Evolutionary conservation across 2,888 invertebrate genomes (phyloP).

Genomic region (Antitype chi): DNA sequence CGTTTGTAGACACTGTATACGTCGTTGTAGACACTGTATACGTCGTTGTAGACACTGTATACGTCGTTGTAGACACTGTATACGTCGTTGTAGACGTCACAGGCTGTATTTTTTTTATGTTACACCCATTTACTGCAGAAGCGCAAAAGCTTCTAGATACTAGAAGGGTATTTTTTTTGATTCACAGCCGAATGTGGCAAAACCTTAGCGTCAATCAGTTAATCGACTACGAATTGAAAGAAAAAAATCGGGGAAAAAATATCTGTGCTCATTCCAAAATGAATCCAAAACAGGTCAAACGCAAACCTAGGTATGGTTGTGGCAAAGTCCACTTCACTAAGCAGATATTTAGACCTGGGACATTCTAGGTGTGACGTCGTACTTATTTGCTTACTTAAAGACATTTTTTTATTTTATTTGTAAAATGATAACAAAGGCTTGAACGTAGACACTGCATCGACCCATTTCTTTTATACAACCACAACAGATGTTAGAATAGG

Average conservation of each 20-base stretch:
- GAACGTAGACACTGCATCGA: background rate
- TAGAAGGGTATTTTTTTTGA: background rate
- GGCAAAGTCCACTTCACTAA: background rate
- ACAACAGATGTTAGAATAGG: background rate
- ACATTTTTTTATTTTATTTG: background rate
- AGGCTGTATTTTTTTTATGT: background rate
- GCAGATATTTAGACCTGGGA: background rate
- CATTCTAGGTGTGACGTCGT: background rate
- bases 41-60: background rate
- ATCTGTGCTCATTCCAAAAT: too few relatives aligned
- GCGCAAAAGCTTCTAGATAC: background rate
- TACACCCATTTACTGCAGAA: too few relatives aligned
- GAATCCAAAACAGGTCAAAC: too few relatives aligned
- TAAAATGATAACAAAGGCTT: constrained; percentile 4
- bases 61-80: background rate
- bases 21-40: background rate
- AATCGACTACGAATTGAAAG: too few relatives aligned
- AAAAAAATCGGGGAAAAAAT: too few relatives aligned
- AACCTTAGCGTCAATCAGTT: too few relatives aligned
- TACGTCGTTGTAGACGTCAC: background rate
- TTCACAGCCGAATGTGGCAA: too few relatives aligned
- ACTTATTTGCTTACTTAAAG: background rate
- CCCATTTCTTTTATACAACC: constrained; percentile 9
- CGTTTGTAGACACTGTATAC: background rate
- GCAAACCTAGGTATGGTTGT: background rate